Evolutionary conservation across 2,797 vertebrate species (phyloP).

Genomic region (Pangasius larnaudii): DNA sequence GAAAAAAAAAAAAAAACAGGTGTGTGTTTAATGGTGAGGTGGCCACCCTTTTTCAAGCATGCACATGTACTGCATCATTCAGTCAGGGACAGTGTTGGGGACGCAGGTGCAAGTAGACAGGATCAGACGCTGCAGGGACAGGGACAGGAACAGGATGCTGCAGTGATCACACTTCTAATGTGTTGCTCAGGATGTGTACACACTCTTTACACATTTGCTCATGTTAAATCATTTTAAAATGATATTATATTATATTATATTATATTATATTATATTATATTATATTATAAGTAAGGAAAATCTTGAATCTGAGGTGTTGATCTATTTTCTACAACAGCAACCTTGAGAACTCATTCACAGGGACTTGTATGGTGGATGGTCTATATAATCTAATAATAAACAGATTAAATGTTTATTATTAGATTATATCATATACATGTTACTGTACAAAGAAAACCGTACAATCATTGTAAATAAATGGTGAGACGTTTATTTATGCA

Average conservation of each 20-base stretch:
- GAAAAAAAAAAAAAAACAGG: conserved; percentile 60
- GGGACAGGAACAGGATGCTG: conserved; percentile 6
- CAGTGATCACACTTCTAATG: not conserved
- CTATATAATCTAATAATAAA: not conserved
- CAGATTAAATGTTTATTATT: not conserved
- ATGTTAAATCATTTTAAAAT: not conserved
- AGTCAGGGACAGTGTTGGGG: conserved; percentile 6
- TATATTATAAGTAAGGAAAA: not conserved
- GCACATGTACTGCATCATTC: conserved; percentile 55
- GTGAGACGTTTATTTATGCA: too few species aligned
- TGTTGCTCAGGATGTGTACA: not conserved
- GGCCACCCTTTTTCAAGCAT: conserved; percentile 54
- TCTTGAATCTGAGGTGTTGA: not conserved
- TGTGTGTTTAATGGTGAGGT: conserved; percentile 63
- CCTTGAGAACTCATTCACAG: too few species aligned
- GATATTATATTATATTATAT: not conserved
- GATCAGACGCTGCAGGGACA: not conserved
- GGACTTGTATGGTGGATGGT: not conserved
- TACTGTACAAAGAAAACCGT: not conserved
- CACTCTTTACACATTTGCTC: not conserved
- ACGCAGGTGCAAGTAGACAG: not conserved
- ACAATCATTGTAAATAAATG: not conserved
- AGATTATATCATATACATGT: not conserved
- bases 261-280: not conserved
- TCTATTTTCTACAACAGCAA: too few species aligned